phyloP scores from a whole-genome alignment of 2,797 vertebrate species.

The Sphenodon punctatus region DNA sequence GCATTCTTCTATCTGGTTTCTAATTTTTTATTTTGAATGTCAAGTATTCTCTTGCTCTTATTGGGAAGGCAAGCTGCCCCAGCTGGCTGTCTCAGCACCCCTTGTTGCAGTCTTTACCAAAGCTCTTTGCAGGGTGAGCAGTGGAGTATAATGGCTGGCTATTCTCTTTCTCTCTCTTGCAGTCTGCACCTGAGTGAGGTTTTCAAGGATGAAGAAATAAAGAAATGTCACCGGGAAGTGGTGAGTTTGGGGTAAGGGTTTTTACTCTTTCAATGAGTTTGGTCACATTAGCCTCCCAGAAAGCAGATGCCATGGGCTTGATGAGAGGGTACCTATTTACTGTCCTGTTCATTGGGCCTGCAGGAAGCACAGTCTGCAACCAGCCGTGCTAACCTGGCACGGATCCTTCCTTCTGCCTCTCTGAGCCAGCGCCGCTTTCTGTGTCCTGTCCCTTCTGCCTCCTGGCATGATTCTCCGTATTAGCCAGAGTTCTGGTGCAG shows the following conservation, averaged over 20 bases:
- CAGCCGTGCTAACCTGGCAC: no score
- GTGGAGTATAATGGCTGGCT: not conserved
- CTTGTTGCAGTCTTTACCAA: not conserved
- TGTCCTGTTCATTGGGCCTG: not conserved
- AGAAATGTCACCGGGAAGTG: constrained; percentile 70
- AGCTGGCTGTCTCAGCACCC: not conserved
- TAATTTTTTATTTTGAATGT: not conserved
- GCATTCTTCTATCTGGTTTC: not conserved
- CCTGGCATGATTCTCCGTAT: no score
- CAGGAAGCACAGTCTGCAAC: no score
- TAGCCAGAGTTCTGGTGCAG: no score
- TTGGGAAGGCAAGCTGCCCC: no score
- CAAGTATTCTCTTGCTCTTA: not conserved
- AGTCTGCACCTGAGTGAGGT: constrained; percentile 69
- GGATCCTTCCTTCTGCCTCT: no score
- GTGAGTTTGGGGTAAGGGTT: constrained; percentile 52
- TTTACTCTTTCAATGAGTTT: no score
- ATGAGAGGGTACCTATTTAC: not conserved
- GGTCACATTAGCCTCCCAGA: not conserved
- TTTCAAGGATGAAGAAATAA: constrained; percentile 72
- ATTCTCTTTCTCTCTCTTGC: constrained; percentile 49
- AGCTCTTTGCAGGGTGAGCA: rapidly evolving
- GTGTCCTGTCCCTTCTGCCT: no score
- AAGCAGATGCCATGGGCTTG: no score
- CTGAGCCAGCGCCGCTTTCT: no score